Evolutionary conservation across 2,113 vertebrate genomes (phyloP).

Genomic region (Alethe castanea): DNA sequence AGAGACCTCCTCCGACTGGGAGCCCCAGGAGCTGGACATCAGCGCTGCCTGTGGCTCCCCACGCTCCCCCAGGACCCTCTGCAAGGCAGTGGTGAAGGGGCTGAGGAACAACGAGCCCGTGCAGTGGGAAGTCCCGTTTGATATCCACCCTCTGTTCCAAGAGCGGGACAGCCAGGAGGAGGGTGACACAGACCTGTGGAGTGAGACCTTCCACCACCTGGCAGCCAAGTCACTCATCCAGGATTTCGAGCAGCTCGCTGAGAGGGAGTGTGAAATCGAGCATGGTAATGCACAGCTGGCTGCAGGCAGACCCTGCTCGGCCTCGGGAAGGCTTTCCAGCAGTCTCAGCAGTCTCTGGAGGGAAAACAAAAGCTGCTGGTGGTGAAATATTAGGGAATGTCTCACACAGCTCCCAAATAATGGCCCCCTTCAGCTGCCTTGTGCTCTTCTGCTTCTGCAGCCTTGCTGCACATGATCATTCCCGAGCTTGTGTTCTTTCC

Average conservation of each 20-base stretch:
- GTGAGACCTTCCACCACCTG: constrained; percentile 92
- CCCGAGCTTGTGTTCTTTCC: not conserved
- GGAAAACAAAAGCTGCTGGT: not conserved
- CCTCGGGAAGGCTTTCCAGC: not conserved
- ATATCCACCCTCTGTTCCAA: constrained; percentile 78
- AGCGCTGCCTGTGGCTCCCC: not conserved
- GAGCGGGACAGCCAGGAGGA: constrained; percentile 71
- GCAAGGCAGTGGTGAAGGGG: constrained; percentile 88
- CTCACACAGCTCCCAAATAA: not conserved
- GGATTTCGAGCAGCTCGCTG: constrained; percentile 89
- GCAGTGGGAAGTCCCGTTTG: constrained; percentile 91
- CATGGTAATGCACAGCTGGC: constrained; percentile 72
- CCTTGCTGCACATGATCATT: rapidly evolving
- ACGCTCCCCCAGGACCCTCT: constrained; percentile 27
- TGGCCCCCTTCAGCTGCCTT: not conserved
- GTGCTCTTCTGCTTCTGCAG: not conserved
- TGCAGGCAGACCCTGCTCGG: not conserved
- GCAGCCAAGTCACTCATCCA: constrained; percentile 88
- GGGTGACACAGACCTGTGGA: constrained; percentile 83
- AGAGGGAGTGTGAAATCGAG: constrained; percentile 89
- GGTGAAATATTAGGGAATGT: not conserved
- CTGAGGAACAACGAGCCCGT: constrained; percentile 76
- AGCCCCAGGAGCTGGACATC: not conserved
- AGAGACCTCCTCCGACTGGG: constrained; percentile 46
- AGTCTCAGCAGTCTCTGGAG: not conserved